Evolutionary conservation across 2,888 invertebrate species (phyloP), one percentile per base, ranked within the genome.

Genomic region (Drosophila demipolita): DNA sequence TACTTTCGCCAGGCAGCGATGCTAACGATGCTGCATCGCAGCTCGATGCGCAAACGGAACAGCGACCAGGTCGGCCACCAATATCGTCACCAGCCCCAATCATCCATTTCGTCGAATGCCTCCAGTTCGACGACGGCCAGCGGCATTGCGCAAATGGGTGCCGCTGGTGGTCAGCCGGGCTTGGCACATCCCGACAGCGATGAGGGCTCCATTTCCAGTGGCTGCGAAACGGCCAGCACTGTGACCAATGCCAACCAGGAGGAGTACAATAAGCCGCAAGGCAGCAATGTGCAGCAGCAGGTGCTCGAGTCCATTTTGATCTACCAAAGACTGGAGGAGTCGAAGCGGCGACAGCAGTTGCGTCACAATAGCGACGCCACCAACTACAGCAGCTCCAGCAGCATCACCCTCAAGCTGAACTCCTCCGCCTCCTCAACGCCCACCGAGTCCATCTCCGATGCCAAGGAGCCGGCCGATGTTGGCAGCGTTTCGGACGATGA

Each of bases 201-300:
- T 93, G 96, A 96, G 89, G 96, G 96, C 79, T 96, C 96, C 59
- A 95, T 97, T 90, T 96, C 96, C 76, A 96, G 96, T 89, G 97
- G 96, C 80, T 97, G 96, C 92, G 96, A 97, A 93, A 96, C 96
- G 17, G 96, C 96, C 58, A 96, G 96, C 92, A 96, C 96, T 11
- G 95, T 95, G 49, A 95, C 95, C 65, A 85, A 85, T 67, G 94
- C 94, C 76, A 87, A 94, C 75, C 90, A 92, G 69, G 93, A 92
- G 93, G 94, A 88, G 93, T 93, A 90, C 70, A 82, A 83, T 17
- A 86, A 89, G 68, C 59, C 65, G 15, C 68, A 70, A 49, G 36
- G 33, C 66, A 75, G 40, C 68, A 73, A 53, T 52, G 70, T 50
- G 63, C 88, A 85, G 67, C 75, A 78, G 60, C 83, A 83, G 79